Conservation (phyloP, 2,113 vertebrate genomes). For the Neotoma lepida region DNA sequence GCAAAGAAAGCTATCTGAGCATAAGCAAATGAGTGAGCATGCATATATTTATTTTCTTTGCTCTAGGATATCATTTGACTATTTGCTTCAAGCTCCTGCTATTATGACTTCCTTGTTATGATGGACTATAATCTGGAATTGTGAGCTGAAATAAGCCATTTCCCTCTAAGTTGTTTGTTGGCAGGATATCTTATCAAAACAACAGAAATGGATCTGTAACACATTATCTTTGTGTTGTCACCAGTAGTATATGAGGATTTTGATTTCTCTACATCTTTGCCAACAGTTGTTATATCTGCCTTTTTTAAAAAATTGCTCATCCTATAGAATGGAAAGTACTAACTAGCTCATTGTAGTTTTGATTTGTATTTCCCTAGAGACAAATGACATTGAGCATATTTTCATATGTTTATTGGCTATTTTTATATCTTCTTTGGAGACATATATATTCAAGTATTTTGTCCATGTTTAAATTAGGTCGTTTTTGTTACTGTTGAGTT, state of each 20-base stretch:
- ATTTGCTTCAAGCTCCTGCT: background rate
- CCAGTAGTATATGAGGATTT: background rate
- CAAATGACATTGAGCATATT: conserved; percentile 34
- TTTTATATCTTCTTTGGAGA: conserved; percentile 38
- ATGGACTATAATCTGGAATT: background rate
- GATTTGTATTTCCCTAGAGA: conserved; percentile 19
- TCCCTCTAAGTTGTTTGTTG: background rate
- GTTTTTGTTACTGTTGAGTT: conserved; percentile 12
- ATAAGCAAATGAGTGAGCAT: background rate
- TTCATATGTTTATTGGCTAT: conserved; percentile 1
- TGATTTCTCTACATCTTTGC: background rate
- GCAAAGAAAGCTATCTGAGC: background rate
- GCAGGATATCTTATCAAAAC: background rate
- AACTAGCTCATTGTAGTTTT: conserved; percentile 6
- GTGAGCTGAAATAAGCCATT: background rate
- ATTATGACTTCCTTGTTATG: background rate
- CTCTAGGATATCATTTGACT: background rate
- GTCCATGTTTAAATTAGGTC: background rate
- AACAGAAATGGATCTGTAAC: background rate
- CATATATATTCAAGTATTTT: conserved; percentile 33
- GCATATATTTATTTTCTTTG: background rate
- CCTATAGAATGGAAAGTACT: background rate
- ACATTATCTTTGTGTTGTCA: conserved; percentile 2
- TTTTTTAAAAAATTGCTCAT: background rate
- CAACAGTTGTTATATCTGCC: background rate